These are phyloP conservation scores for Oceanodroma tethys DNA, from an alignment of 2,113 vertebrate genomes.

Conservation along the genomic window DNA sequence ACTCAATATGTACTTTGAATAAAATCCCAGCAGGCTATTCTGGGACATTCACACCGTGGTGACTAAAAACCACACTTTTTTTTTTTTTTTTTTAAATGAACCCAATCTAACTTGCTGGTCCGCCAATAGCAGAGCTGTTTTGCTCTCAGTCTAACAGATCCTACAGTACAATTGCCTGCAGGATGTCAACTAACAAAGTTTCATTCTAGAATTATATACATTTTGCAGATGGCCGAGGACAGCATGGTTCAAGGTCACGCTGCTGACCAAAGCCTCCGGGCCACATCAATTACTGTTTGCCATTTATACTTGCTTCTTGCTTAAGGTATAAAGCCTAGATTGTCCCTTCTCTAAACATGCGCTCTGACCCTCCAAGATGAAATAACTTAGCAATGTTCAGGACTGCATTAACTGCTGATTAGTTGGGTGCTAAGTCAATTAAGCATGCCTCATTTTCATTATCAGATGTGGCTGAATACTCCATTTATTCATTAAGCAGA, in stretches of 20 bases:
- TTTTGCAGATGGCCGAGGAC: background rate
- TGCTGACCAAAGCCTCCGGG: background rate
- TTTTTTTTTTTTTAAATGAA: background rate
- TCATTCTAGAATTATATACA: background rate
- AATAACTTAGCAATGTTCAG: slow-evolving; percentile 78
- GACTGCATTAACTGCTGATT: slow-evolving; percentile 76
- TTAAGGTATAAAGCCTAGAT: background rate
- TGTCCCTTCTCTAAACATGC: background rate
- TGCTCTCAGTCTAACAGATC: background rate
- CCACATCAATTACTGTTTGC: background rate
- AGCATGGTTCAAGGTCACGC: rapidly evolving
- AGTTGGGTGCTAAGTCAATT: slow-evolving; percentile 77
- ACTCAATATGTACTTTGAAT: background rate
- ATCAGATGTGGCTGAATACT: slow-evolving; percentile 74
- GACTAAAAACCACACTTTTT: background rate
- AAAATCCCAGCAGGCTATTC: background rate
- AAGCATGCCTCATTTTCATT: slow-evolving; percentile 77
- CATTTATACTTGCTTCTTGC: background rate
- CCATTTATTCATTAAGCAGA: slow-evolving; percentile 77
- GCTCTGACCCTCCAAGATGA: slow-evolving; percentile 70
- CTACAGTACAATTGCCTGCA: background rate
- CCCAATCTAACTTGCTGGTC: background rate
- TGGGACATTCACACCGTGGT: background rate
- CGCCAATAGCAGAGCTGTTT: background rate
- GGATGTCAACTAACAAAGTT: background rate